A percentile compares a stretch with the other conserved stretches of the same genome.
phyloP scores from a whole-genome alignment of 2,888 invertebrate species.

The Yponomeuta plumbellus region DNA sequence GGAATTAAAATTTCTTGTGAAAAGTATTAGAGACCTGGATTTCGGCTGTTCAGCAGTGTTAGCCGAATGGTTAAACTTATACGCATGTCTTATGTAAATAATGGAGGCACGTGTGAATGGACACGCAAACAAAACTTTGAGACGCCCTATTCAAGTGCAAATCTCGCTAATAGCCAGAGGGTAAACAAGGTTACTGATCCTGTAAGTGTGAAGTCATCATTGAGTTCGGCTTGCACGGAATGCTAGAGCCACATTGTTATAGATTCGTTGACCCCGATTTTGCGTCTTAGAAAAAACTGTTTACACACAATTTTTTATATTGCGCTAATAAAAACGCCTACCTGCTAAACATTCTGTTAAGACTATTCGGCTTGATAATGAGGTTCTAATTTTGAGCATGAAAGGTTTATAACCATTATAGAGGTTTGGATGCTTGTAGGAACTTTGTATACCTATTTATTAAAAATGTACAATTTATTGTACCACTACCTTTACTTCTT shows the following conservation, averaged over 20 bases:
- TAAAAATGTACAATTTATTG: no score
- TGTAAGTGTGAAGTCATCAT: neutral
- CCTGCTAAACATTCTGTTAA: neutral
- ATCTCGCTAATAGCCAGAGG: conserved; percentile 1
- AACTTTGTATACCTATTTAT: no score
- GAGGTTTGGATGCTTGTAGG: no score
- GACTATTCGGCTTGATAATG: neutral
- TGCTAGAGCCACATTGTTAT: neutral
- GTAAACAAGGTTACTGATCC: conserved; percentile 8
- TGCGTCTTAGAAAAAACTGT: neutral
- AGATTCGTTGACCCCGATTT: neutral
- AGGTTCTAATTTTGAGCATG: no score
- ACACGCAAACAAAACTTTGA: neutral
- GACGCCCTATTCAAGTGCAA: conserved; percentile 3
- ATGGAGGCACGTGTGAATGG: neutral
- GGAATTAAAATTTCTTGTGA: no score
- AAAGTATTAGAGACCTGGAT: no score
- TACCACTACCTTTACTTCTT: no score
- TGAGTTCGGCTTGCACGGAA: neutral
- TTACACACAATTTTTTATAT: neutral
- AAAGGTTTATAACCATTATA: no score
- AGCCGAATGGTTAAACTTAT: no score
- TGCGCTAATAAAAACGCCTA: conserved; percentile 6
- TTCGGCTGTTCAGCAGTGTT: no score
- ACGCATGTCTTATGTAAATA: no score